phyloP scores from a whole-genome alignment of 2,113 vertebrate species.

The Corvus hawaiiensis region DNA sequence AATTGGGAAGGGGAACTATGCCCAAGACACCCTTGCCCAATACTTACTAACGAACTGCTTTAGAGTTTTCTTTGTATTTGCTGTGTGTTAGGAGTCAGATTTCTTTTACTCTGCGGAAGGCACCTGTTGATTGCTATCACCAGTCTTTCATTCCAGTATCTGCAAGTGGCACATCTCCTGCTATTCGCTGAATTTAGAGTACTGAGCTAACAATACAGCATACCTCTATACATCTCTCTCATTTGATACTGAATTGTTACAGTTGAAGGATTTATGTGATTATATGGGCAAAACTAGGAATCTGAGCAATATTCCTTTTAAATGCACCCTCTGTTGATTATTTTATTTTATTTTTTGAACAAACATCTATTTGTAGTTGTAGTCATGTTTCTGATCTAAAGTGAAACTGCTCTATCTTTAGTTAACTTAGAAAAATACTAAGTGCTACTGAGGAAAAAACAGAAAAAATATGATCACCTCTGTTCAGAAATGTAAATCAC shows the following conservation, averaged over 20 bases:
- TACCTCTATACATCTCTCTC: background rate
- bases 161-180: background rate
- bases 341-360: background rate
- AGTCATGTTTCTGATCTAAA: background rate
- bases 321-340: background rate
- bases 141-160: background rate
- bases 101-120: background rate
- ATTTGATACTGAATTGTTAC: background rate
- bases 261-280: background rate
- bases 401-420: background rate
- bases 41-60: background rate
- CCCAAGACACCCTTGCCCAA: background rate
- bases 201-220: background rate
- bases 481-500: background rate
- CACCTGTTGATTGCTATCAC: background rate
- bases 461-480: background rate
- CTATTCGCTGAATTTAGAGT: background rate
- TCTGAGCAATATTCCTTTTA: background rate
- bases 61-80: background rate
- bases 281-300: background rate
- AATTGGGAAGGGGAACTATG: background rate
- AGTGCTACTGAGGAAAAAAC: accelerated
- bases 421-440: background rate
- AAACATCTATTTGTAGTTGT: background rate
- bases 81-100: background rate